These are phyloP conservation scores for Perithous albicinctus DNA, from an alignment of 2,888 invertebrate genomes.

Conservation along the genomic window DNA sequence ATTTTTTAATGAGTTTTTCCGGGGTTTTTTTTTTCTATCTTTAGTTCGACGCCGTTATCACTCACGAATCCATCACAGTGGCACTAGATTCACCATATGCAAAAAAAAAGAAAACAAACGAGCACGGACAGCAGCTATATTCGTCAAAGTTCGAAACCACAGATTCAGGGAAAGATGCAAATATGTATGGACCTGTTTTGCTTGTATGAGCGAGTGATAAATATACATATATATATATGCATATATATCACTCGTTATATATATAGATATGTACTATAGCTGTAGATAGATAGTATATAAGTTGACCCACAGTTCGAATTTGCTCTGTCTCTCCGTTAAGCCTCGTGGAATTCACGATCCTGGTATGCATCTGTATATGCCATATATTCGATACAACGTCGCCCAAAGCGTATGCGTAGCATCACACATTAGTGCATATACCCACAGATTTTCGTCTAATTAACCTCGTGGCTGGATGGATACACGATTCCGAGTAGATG, in stretches of 20 bases:
- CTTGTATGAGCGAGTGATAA: background rate
- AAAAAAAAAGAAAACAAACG: conserved; percentile 23
- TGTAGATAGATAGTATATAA: too few species aligned
- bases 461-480: conserved; percentile 44
- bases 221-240: too few species aligned
- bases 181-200: background rate
- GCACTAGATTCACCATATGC: background rate
- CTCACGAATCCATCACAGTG: conserved; percentile 13
- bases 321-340: conserved; percentile 13
- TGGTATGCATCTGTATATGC: background rate
- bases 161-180: background rate
- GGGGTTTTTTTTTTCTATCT: background rate
- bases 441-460: conserved; percentile 64
- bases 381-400: conserved; percentile 59
- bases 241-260: too few species aligned
- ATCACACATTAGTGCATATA: background rate
- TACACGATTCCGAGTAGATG: conserved; percentile 10
- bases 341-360: conserved; percentile 58
- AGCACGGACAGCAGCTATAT: conserved; percentile 4
- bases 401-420: conserved; percentile 42
- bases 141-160: conserved; percentile 2
- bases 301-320: conserved; percentile 4
- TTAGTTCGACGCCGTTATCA: conserved; percentile 11
- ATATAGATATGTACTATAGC: too few species aligned
- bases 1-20: conserved; percentile 12